Percentiles rank a stretch among this genome's conserved stretches.
These are phyloP conservation scores for Ophonus ardosiacus DNA, from an alignment of 2,888 invertebrate genomes.

Conservation along the genomic window DNA sequence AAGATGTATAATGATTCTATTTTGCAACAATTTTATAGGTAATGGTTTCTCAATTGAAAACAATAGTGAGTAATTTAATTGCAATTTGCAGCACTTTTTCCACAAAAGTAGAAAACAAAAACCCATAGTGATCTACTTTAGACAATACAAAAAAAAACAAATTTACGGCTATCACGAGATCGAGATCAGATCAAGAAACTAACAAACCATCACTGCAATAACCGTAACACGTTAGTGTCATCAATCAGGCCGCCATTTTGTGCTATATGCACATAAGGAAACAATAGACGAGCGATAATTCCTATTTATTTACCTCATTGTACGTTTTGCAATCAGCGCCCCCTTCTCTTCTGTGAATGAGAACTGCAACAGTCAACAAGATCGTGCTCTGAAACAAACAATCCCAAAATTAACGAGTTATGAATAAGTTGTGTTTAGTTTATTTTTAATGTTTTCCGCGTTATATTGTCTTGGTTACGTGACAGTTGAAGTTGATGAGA, in stretches of 20 bases:
- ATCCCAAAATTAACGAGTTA: constrained; percentile 35
- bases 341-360: constrained; percentile 37
- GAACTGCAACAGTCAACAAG: constrained; percentile 44
- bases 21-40: background rate
- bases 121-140: background rate
- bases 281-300: constrained; percentile 44
- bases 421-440: background rate
- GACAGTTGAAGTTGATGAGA: constrained; percentile 32
- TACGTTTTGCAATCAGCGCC: constrained; percentile 59
- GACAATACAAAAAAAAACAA: background rate
- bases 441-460: constrained; percentile 23
- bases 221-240: constrained; percentile 4
- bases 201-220: constrained; percentile 4
- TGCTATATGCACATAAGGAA: constrained; percentile 33
- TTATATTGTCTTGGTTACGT: constrained; percentile 27
- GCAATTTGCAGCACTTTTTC: background rate
- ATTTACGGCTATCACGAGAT: background rate
- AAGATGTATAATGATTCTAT: background rate
- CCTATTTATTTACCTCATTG: constrained; percentile 60
- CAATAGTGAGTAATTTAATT: background rate
- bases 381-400: constrained; percentile 61
- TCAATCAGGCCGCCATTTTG: background rate
- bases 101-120: background rate
- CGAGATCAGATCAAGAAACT: constrained; percentile 11
- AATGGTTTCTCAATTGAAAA: background rate